Evolutionary conservation across 2,113 vertebrate genomes (phyloP).

Genomic region (Bubalus kerabau): DNA sequence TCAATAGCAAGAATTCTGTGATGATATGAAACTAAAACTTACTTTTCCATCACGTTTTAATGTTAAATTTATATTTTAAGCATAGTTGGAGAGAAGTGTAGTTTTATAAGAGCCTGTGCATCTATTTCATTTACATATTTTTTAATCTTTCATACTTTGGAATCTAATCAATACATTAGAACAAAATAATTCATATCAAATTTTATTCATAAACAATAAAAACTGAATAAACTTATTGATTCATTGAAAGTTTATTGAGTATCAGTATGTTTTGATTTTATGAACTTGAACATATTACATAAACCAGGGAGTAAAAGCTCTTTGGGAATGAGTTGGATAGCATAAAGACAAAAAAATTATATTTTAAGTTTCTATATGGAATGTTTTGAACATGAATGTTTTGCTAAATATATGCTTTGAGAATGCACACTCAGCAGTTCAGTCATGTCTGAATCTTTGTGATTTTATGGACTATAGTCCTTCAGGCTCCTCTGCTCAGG

Average conservation of each 20-base stretch:
- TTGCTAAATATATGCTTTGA: not conserved
- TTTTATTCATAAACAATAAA: not conserved
- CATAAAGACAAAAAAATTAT: not conserved
- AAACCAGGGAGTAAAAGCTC: not conserved
- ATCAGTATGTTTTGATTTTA: not conserved
- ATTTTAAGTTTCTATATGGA: not conserved
- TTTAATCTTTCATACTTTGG: not conserved
- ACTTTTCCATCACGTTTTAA: not conserved
- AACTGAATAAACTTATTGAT: not conserved
- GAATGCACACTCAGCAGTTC: not conserved
- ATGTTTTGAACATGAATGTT: not conserved
- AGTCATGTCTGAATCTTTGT: not conserved
- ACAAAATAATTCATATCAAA: not conserved
- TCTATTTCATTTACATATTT: not conserved
- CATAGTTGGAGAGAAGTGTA: not conserved
- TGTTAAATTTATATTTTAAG: not conserved
- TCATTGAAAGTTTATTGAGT: not conserved
- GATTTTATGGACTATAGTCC: not conserved
- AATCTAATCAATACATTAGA: not conserved
- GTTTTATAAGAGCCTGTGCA: not conserved
- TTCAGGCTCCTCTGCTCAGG: not conserved
- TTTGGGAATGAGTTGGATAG: not conserved
- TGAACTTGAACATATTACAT: not conserved
- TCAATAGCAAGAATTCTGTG: not conserved
- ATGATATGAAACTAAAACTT: not conserved